These are phyloP conservation scores for Sapajus apella DNA, from an alignment of 2,113 vertebrate species.

Conservation along the genomic window DNA sequence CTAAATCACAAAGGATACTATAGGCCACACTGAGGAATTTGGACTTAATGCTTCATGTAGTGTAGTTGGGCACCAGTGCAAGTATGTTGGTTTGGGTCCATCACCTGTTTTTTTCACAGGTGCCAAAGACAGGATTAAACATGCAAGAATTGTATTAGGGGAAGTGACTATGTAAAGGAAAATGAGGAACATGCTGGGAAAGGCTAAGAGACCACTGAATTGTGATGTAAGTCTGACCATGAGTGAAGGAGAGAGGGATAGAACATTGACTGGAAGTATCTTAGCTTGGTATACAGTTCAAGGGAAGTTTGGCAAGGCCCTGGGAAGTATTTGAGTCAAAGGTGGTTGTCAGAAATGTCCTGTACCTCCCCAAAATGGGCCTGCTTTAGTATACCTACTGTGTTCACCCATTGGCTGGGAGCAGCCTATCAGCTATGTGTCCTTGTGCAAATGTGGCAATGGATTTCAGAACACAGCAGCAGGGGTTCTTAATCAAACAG, in stretches of 20 bases:
- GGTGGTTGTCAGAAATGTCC: neutral
- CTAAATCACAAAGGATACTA: neutral
- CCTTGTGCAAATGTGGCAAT: neutral
- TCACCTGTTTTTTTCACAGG: neutral
- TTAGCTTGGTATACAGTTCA: neutral
- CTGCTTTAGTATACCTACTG: neutral
- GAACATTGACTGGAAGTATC: neutral
- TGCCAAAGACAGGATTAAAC: neutral
- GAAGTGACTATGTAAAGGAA: neutral
- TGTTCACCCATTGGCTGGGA: neutral
- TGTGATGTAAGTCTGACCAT: neutral
- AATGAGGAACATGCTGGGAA: neutral
- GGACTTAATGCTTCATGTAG: neutral
- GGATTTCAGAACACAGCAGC: neutral
- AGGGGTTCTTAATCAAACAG: neutral
- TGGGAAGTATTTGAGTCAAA: neutral
- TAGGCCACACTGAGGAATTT: neutral
- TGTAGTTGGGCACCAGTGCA: neutral
- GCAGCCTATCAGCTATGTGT: neutral
- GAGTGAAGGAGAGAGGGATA: neutral
- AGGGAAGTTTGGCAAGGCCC: neutral
- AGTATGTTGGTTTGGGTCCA: neutral
- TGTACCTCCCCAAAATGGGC: neutral
- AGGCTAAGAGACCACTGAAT: neutral
- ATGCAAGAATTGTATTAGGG: neutral